A percentile compares a stretch with the other conserved stretches of the same genome.
phyloP scores from a whole-genome alignment of 37 sponge, comb jelly and placozoan species.

The Aplysina aerophoba region DNA sequence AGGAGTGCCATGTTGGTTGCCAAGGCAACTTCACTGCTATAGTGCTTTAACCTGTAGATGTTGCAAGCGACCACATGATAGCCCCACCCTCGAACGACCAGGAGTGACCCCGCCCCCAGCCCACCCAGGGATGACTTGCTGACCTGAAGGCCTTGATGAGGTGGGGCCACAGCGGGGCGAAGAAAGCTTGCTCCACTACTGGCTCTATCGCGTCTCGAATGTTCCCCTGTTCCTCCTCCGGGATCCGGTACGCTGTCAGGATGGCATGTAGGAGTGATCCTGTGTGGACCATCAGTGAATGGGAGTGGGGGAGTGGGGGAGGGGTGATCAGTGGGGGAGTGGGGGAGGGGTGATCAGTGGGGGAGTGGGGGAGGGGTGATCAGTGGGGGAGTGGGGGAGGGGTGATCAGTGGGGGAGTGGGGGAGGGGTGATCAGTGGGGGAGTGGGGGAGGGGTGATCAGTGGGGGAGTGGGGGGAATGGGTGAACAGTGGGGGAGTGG shows the following conservation, averaged over 20 bases:
- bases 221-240: slow-evolving; percentile 12
- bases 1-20: slow-evolving; percentile 73
- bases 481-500: too few relatives aligned
- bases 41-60: slow-evolving; percentile 56
- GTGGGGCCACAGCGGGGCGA: slow-evolving; percentile 60
- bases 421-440: too few relatives aligned
- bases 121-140: not conserved
- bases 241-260: slow-evolving; percentile 11
- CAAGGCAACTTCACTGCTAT: slow-evolving; percentile 56
- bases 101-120: too few relatives aligned
- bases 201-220: slow-evolving; percentile 13
- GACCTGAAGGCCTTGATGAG: slow-evolving; percentile 56
- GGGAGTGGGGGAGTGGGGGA: too few relatives aligned
- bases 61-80: not conserved
- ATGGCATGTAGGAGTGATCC: not conserved
- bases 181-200: slow-evolving; percentile 63
- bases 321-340: too few relatives aligned
- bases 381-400: too few relatives aligned
- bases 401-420: too few relatives aligned
- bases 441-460: too few relatives aligned
- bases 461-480: too few relatives aligned
- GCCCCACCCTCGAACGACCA: too few relatives aligned
- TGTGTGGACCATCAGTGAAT: not conserved
- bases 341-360: too few relatives aligned
- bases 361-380: too few relatives aligned